A percentile compares a stretch with the other conserved stretches of the same genome.
Evolutionary conservation across 2,113 vertebrate species (phyloP).

Genomic region (Hyla sarda): DNA sequence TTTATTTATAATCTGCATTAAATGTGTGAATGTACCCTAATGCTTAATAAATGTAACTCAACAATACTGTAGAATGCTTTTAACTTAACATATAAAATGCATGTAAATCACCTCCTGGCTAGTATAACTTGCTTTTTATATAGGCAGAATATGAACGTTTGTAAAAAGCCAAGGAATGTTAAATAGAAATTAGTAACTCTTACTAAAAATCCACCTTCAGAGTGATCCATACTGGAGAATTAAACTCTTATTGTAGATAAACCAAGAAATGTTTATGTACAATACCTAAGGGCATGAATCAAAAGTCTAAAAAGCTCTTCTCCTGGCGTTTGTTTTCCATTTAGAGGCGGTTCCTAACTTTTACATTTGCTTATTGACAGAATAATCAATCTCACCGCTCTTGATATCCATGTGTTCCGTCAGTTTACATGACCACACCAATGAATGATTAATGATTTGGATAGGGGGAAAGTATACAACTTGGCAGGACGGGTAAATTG

Average conservation of each 20-base stretch:
- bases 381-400: neutral
- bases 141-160: too few relatives aligned
- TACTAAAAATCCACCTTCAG: too few relatives aligned
- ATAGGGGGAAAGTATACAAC: neutral
- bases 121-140: too few relatives aligned
- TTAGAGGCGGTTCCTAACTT: neutral
- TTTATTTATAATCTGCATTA: too few relatives aligned
- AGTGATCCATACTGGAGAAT: too few relatives aligned
- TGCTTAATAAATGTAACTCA: too few relatives aligned
- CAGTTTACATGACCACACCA: neutral
- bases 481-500: neutral
- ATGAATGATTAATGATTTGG: conserved; percentile 2
- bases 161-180: too few relatives aligned
- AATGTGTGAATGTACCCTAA: too few relatives aligned
- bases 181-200: too few relatives aligned
- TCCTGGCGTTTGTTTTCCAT: neutral
- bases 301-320: neutral
- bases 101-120: too few relatives aligned
- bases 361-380: conserved; percentile 6
- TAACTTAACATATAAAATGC: too few relatives aligned
- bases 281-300: neutral
- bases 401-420: neutral
- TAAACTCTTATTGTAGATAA: neutral
- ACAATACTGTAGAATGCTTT: too few relatives aligned
- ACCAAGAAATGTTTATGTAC: neutral